These are phyloP conservation scores for Sialis fuliginosa DNA, from an alignment of 2,888 invertebrate genomes.

Conservation along the genomic window DNA sequence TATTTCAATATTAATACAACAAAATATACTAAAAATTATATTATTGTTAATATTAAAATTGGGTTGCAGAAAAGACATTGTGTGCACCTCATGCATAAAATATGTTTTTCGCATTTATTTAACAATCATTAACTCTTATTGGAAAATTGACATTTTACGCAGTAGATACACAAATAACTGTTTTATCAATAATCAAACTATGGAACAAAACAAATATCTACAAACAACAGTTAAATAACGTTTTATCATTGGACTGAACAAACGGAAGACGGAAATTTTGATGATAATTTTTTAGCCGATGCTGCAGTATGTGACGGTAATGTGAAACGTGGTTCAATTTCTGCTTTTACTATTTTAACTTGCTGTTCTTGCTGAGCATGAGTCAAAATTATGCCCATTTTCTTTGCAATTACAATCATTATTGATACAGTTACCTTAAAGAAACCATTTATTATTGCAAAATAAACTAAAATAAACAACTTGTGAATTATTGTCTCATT, in stretches of 20 bases:
- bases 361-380: constrained; percentile 48
- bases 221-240: no score
- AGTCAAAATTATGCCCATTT: constrained; percentile 43
- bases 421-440: constrained; percentile 44
- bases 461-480: neutral
- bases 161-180: no score
- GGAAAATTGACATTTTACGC: no score
- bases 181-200: no score
- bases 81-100: no score
- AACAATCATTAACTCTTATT: no score
- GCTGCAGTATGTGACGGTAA: constrained; percentile 22
- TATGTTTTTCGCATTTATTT: no score
- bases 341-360: constrained; percentile 44
- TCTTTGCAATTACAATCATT: constrained; percentile 50
- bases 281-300: constrained; percentile 25
- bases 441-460: neutral
- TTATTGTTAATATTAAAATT: no score
- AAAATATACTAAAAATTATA: no score
- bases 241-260: constrained; percentile 31
- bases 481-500: neutral
- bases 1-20: no score
- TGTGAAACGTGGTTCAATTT: constrained; percentile 25
- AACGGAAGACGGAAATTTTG: constrained; percentile 30
- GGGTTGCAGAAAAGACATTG: no score
- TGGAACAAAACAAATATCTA: no score